These are phyloP conservation scores for Microctenopoma lineatum DNA, from an alignment of 2,797 vertebrate species.

Conservation along the genomic window DNA sequence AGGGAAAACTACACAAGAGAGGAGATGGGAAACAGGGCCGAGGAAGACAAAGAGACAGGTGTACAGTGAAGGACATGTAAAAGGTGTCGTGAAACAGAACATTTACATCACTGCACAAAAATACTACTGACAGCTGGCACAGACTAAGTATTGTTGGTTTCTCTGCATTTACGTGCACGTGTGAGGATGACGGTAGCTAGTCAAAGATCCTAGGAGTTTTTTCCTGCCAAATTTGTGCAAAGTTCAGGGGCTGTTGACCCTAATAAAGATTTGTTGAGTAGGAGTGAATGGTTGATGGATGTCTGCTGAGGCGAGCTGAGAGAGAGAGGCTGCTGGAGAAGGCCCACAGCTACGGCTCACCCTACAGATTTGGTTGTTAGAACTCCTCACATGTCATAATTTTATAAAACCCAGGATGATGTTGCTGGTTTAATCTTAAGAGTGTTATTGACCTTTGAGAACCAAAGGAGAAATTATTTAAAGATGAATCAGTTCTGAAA, in stretches of 20 bases:
- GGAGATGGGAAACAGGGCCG: constrained; percentile 20
- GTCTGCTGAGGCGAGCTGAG: not conserved
- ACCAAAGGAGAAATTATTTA: not conserved
- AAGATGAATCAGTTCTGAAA: not conserved
- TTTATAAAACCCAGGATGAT: not conserved
- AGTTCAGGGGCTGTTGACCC: constrained; percentile 34
- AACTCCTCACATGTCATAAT: too few relatives aligned
- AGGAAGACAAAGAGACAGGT: constrained; percentile 54
- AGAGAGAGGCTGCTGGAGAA: constrained; percentile 11
- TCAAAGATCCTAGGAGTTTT: constrained; percentile 31
- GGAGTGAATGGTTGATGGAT: not conserved
- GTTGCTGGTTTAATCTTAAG: not conserved
- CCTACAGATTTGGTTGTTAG: not conserved
- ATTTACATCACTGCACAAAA: constrained; percentile 35
- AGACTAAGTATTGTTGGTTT: not conserved
- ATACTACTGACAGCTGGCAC: constrained; percentile 28
- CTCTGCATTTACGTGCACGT: not conserved
- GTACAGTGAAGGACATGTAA: constrained; percentile 34
- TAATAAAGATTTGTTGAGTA: constrained; percentile 36
- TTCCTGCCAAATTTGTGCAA: constrained; percentile 35
- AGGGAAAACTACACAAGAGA: constrained; percentile 16
- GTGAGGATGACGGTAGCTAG: constrained; percentile 20
- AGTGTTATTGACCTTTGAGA: not conserved
- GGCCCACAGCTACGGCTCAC: not conserved
- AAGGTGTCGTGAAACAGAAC: constrained; percentile 11